These are phyloP conservation scores for Tokudaia tokunoshimensis DNA, from an alignment of 2,797 vertebrate species.

Conservation along the genomic window DNA sequence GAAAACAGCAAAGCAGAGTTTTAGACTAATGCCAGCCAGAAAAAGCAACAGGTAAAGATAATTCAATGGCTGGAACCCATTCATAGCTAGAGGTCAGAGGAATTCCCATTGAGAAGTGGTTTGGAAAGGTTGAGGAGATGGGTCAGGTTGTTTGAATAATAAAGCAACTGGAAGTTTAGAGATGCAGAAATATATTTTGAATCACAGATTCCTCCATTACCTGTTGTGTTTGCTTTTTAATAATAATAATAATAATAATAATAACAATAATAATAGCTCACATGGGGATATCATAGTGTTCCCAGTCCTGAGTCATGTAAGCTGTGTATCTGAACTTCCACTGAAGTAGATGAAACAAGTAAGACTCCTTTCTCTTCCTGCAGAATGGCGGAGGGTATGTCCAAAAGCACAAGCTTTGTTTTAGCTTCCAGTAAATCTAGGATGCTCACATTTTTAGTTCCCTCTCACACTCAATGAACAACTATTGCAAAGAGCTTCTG, in stretches of 20 bases:
- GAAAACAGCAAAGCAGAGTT: background rate
- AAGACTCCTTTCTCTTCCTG: background rate
- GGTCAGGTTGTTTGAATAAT: slow-evolving; percentile 2
- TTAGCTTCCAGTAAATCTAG: background rate
- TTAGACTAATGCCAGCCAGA: slow-evolving; percentile 50
- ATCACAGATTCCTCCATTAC: background rate
- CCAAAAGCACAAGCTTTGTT: background rate
- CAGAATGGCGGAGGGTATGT: background rate
- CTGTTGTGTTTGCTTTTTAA: slow-evolving; percentile 15
- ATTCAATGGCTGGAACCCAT: background rate
- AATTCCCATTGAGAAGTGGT: slow-evolving; percentile 19
- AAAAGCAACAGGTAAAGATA: background rate
- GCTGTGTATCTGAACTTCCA: background rate
- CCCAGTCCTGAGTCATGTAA: background rate
- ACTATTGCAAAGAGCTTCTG: background rate
- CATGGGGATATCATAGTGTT: background rate
- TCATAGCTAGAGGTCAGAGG: background rate
- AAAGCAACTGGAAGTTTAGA: background rate
- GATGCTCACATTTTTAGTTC: background rate
- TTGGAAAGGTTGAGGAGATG: background rate
- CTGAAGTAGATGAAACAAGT: background rate
- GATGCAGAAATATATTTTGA: background rate
- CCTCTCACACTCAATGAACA: background rate
- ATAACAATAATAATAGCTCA: background rate
- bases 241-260: background rate